A percentile compares a stretch with the other conserved stretches of the same genome.
Conservation (phyloP, 2,888 invertebrate genomes). For the Megaustenia siamemsis region DNA sequence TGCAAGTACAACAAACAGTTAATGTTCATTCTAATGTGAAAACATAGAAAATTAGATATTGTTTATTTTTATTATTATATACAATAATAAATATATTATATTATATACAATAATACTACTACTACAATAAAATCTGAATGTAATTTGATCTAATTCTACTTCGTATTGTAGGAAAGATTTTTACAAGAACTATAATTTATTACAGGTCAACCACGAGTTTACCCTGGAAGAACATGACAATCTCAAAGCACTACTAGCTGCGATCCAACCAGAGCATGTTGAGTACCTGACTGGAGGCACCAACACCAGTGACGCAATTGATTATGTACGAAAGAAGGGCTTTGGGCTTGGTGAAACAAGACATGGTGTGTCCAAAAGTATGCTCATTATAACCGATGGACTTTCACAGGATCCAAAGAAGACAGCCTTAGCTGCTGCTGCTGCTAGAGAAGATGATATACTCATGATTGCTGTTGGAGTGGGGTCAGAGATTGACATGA, state of each 20-base stretch:
- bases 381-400: constrained; percentile 58
- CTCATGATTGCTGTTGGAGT: constrained; percentile 77
- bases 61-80: too few species aligned
- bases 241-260: constrained; percentile 21
- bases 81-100: too few species aligned
- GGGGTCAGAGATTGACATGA: constrained; percentile 68
- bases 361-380: constrained; percentile 53
- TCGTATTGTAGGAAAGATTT: too few species aligned
- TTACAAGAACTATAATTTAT: not conserved
- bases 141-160: too few species aligned
- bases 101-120: too few species aligned
- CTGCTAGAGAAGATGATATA: constrained; percentile 65
- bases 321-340: constrained; percentile 37
- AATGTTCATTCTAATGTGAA: too few species aligned
- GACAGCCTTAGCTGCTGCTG: constrained; percentile 51
- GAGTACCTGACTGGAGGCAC: constrained; percentile 53
- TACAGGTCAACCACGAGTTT: constrained; percentile 50
- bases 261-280: constrained; percentile 49
- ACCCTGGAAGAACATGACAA: constrained; percentile 8
- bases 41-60: too few species aligned
- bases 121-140: too few species aligned
- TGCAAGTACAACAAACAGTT: too few species aligned
- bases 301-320: constrained; percentile 54
- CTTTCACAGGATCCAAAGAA: constrained; percentile 47
- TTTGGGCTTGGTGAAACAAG: constrained; percentile 33